These are phyloP conservation scores for Albula goreensis DNA, from an alignment of 2,113 vertebrate genomes.

Conservation along the genomic window DNA sequence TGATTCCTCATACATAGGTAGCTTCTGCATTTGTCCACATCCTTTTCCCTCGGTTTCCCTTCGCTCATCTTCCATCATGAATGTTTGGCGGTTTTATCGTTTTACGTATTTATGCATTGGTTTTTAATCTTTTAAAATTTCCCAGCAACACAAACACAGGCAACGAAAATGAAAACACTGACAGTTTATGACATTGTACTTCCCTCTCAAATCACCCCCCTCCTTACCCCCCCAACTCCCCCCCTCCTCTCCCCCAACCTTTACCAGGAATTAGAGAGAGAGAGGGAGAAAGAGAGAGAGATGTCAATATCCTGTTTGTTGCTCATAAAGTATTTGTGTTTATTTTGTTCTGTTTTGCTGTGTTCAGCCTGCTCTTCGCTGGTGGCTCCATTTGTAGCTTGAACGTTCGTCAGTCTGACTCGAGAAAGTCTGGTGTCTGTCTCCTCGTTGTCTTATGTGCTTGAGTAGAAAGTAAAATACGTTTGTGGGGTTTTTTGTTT, in stretches of 20 bases:
- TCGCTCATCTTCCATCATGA: slow-evolving; percentile 77
- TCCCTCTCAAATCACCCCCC: slow-evolving; percentile 46
- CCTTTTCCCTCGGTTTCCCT: slow-evolving; percentile 57
- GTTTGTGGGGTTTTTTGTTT: slow-evolving; percentile 68
- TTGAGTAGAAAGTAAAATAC: slow-evolving; percentile 83
- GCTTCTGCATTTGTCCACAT: slow-evolving; percentile 61
- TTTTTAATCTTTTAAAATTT: slow-evolving; percentile 70
- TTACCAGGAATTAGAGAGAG: slow-evolving; percentile 79
- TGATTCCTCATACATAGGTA: slow-evolving; percentile 82
- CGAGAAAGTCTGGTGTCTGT: slow-evolving; percentile 54
- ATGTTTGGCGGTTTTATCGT: slow-evolving; percentile 76
- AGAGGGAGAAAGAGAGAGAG: slow-evolving; percentile 56
- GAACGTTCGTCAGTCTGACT: slow-evolving; percentile 71
- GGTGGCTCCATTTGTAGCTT: slow-evolving; percentile 67
- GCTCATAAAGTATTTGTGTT: slow-evolving; percentile 35
- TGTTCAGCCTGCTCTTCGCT: slow-evolving; percentile 79
- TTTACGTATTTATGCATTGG: slow-evolving; percentile 60
- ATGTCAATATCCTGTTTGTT: slow-evolving; percentile 60
- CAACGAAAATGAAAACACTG: slow-evolving; percentile 89
- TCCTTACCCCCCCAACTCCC: slow-evolving; percentile 63
- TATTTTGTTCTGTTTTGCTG: slow-evolving; percentile 58
- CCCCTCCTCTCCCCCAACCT: slow-evolving; percentile 43
- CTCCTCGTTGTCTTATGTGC: slow-evolving; percentile 65
- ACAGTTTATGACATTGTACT: slow-evolving; percentile 74
- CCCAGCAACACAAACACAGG: slow-evolving; percentile 90